Evolutionary conservation across 35 echinoderm and acorn worm genomes (phyloP), one percentile per base, ranked within the genome.

Genomic region (Patiria miniata): DNA sequence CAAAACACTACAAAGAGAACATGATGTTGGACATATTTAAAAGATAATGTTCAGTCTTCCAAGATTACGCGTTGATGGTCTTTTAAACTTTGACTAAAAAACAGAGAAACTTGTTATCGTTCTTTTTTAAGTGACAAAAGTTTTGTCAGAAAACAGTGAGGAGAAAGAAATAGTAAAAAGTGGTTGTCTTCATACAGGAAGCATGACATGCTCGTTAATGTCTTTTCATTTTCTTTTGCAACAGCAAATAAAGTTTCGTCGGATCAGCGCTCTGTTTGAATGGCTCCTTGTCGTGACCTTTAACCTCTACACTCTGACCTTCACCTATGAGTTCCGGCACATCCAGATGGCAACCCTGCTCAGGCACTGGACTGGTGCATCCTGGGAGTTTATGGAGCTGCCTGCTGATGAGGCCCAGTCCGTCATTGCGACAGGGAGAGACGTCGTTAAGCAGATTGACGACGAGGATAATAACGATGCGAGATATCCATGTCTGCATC

Each of bases 291-390:
- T 90, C 14, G 58, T 90, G 5, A 68, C 36, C 55, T 82, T 90
- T n/a, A 83, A 83, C 79, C n/a, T 83, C 7, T 90, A 76, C 60
- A 83, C 81, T 50, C 56, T 90, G 79, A 90, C 87, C 21, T 90
- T 83, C 58, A 42, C n/a, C 28, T 44, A 53, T 8, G 87, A 90
- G 78, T 90, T 90, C 61, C 87, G 78, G 21, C 54, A 83, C 38
- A 81, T 90, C 79, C 52, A 55, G 33, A 21, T 90, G 53, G 26
- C 68, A 1, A 30, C 80, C 8, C n/a, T 68, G n/a, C 57, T 90
- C 17, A 21, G 68, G 8, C 59, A 82, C 54, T 82, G 87, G 80
- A 83, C 16, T 1, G 85, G 85, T 0, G 50, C 52, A 10, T 47
- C 69, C 23, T 87, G 85, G 85, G 85, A 87, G 37, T 36, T 77